Conservation (phyloP, 2,113 vertebrate genomes). For the Panthera leo region DNA sequence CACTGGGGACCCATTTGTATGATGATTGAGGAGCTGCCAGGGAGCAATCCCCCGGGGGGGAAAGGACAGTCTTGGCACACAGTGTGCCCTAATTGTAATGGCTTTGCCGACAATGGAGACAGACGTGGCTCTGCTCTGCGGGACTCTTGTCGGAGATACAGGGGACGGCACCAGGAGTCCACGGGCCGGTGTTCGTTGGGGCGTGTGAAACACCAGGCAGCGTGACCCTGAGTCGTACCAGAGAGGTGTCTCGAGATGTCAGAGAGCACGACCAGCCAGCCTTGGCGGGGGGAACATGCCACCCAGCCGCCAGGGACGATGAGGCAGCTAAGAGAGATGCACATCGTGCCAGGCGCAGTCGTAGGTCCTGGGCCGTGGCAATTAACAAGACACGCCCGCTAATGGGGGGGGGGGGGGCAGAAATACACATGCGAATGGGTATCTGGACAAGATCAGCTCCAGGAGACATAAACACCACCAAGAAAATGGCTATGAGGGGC, state of each 20-base stretch:
- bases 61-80: neutral
- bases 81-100: neutral
- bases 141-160: neutral
- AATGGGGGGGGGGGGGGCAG: fast-evolving
- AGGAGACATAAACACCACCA: neutral
- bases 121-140: neutral
- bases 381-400: neutral
- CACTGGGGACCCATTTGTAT: neutral
- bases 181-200: neutral
- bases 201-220: neutral
- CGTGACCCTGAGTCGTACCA: neutral
- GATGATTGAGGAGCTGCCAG: neutral
- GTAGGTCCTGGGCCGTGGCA: neutral
- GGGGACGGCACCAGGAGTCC: neutral
- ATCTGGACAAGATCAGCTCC: neutral
- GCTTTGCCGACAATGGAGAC: fast-evolving
- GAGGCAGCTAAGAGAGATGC: neutral
- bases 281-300: fast-evolving
- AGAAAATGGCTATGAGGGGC: neutral
- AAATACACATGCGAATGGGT: neutral
- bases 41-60: neutral
- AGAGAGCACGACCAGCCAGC: neutral
- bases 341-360: neutral
- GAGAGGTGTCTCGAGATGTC: neutral
- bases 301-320: neutral